These are phyloP conservation scores for Pollimyrus isidori DNA, from an alignment of 2,113 vertebrate species.

Conservation along the genomic window DNA sequence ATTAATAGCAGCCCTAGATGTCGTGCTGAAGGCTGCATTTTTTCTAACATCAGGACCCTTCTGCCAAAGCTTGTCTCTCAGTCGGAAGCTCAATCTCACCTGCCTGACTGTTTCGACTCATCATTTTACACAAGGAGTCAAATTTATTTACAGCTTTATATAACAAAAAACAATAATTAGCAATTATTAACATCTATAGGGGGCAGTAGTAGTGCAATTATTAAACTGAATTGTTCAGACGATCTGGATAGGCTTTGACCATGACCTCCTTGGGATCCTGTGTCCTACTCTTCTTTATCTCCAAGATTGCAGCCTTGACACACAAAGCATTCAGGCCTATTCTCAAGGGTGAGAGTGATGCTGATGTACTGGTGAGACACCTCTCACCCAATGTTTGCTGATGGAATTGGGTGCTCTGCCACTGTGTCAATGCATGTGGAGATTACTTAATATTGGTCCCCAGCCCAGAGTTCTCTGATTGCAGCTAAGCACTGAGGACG, in stretches of 20 bases:
- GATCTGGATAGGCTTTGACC: neutral
- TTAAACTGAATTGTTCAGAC: neutral
- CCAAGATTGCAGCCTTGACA: neutral
- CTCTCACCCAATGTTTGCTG: neutral
- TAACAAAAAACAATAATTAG: neutral
- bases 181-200: too few species aligned
- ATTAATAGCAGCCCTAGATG: neutral
- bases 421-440: neutral
- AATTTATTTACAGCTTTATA: neutral
- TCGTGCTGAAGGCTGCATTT: neutral
- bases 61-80: neutral
- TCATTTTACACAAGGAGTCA: neutral
- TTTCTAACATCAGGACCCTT: neutral
- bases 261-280: neutral
- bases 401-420: neutral
- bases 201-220: neutral
- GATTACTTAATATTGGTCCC: neutral
- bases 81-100: neutral
- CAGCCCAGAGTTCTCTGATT: neutral
- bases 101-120: neutral
- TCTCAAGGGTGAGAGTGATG: neutral
- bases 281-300: neutral
- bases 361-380: neutral
- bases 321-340: neutral
- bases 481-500: neutral